These are phyloP conservation scores for Corythornis leucogaster DNA, from an alignment of 2,797 vertebrate genomes.

Conservation along the genomic window DNA sequence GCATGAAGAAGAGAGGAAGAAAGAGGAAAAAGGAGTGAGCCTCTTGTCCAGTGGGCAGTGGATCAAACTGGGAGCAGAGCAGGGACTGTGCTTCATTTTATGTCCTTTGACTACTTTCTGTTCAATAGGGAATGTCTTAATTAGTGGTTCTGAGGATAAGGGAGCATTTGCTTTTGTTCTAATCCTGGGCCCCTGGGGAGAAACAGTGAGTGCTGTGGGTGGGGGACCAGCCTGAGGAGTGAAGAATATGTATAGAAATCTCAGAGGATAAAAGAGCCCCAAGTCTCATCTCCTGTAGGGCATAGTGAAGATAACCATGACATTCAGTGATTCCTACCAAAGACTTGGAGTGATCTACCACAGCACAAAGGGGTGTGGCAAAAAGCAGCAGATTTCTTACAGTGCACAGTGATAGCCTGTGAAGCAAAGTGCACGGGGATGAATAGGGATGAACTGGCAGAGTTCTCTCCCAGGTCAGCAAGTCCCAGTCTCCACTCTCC, in stretches of 20 bases:
- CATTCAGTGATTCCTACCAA: background rate
- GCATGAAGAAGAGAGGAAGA: background rate
- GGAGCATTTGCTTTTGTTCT: background rate
- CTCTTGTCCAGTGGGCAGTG: background rate
- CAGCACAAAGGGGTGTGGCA: background rate
- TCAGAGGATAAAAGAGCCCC: background rate
- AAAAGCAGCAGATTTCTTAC: background rate
- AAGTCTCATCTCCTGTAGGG: background rate
- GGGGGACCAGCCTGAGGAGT: background rate
- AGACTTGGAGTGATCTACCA: background rate
- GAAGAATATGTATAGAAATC: background rate
- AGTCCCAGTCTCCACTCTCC: background rate
- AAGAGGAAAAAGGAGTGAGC: background rate
- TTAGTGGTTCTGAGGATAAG: background rate
- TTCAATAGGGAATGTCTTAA: background rate
- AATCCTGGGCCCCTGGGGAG: background rate
- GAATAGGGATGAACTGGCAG: background rate
- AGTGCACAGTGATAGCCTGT: background rate
- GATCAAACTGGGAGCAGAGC: background rate
- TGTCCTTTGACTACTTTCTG: background rate
- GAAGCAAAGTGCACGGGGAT: accelerated
- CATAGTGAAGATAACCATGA: background rate
- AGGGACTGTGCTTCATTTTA: background rate
- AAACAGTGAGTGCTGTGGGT: background rate
- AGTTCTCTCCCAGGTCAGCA: background rate